These are phyloP conservation scores for Aphrocallistes beatrix DNA, from an alignment of 37 sponge, comb jelly and placozoan species.

Conservation along the genomic window DNA sequence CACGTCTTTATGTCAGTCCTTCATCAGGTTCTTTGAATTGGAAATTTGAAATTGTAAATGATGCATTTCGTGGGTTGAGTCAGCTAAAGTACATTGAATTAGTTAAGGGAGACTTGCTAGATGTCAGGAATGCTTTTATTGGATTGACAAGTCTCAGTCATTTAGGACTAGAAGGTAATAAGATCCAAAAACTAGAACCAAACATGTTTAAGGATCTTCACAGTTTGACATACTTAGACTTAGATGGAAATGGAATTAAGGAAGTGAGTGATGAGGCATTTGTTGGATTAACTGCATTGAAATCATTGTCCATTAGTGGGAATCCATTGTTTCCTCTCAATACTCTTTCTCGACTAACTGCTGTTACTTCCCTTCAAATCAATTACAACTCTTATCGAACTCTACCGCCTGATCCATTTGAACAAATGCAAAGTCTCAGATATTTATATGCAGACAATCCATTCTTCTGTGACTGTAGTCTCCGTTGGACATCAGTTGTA, in stretches of 20 bases:
- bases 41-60: background rate
- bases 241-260: background rate
- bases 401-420: background rate
- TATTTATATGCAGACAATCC: background rate
- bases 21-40: background rate
- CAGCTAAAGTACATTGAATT: background rate
- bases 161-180: background rate
- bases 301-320: background rate
- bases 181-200: background rate
- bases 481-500: background rate
- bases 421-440: background rate
- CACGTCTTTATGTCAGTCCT: background rate
- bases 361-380: background rate
- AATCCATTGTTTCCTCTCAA: background rate
- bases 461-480: slow-evolving; percentile 11
- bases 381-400: background rate
- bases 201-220: background rate
- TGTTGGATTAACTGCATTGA: background rate
- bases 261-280: background rate
- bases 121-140: background rate
- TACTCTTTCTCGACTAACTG: background rate
- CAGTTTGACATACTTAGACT: background rate
- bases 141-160: background rate
- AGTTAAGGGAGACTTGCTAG: background rate
- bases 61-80: background rate